Evolutionary conservation across 2,113 vertebrate species (phyloP).

Genomic region (Butastur rufipennis): DNA sequence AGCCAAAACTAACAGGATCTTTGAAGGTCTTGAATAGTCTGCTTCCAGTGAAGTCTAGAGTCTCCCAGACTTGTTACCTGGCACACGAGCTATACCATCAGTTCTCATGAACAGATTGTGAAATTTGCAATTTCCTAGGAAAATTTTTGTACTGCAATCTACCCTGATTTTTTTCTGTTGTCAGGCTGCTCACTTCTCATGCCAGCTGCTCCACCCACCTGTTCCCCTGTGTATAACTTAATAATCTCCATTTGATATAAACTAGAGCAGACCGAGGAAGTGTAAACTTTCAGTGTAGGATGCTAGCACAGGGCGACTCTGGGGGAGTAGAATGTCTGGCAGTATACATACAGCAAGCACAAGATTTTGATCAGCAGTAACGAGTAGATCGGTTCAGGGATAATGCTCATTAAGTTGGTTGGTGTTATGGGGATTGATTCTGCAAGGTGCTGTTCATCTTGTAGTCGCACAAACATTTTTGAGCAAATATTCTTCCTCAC

Average conservation of each 20-base stretch:
- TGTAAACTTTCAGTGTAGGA: constrained; percentile 56
- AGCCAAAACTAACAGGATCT: constrained; percentile 63
- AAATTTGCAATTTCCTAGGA: constrained; percentile 67
- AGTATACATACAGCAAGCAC: constrained; percentile 31
- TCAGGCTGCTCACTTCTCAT: constrained; percentile 76
- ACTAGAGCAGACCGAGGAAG: constrained; percentile 61
- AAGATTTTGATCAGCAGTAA: constrained; percentile 26
- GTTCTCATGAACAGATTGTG: constrained; percentile 61
- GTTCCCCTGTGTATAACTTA: constrained; percentile 65
- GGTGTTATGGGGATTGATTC: background rate
- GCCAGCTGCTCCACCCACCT: constrained; percentile 77
- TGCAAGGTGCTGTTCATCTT: background rate
- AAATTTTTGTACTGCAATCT: constrained; percentile 60
- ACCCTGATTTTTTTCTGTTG: constrained; percentile 55
- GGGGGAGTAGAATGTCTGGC: constrained; percentile 50
- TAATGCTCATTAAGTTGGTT: background rate
- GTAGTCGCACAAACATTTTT: background rate
- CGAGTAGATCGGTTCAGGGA: background rate
- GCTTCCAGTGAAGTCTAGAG: constrained; percentile 36
- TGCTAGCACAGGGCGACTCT: constrained; percentile 36
- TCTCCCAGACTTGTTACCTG: constrained; percentile 63
- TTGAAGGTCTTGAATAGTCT: constrained; percentile 56
- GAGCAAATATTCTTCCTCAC: background rate
- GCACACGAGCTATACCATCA: constrained; percentile 20
- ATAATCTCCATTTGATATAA: constrained; percentile 68